Conservation (phyloP, 2,797 vertebrate genomes). For the Buphagus erythrorhynchus region DNA sequence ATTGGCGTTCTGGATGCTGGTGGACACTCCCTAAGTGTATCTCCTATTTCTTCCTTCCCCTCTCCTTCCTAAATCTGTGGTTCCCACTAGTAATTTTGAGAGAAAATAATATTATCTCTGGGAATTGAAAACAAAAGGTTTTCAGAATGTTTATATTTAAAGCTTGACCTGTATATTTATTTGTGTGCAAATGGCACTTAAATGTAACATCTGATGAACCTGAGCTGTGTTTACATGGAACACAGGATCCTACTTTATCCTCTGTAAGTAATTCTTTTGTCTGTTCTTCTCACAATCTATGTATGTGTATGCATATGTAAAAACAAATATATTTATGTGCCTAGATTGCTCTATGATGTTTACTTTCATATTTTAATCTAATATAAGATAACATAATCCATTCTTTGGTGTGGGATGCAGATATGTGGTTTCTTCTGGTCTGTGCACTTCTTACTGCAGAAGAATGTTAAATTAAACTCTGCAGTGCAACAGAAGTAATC, state of each 20-base stretch:
- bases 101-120: neutral
- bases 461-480: neutral
- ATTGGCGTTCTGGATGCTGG: neutral
- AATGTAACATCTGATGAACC: neutral
- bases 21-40: neutral
- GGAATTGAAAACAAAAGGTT: neutral
- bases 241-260: neutral
- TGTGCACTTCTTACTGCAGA: neutral
- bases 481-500: neutral
- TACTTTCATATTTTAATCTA: neutral
- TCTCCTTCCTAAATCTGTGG: neutral
- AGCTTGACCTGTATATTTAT: neutral
- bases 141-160: neutral
- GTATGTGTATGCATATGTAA: neutral
- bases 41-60: neutral
- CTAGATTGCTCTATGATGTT: neutral
- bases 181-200: neutral
- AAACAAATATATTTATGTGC: neutral
- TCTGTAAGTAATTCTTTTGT: neutral
- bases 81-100: neutral
- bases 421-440: neutral
- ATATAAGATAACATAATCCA: neutral
- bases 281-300: neutral
- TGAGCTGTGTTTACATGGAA: neutral
- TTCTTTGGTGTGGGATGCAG: neutral